Evolutionary conservation across 2,888 invertebrate species (phyloP), one percentile per base, ranked within the genome.

Genomic region (Folsomia candida): DNA sequence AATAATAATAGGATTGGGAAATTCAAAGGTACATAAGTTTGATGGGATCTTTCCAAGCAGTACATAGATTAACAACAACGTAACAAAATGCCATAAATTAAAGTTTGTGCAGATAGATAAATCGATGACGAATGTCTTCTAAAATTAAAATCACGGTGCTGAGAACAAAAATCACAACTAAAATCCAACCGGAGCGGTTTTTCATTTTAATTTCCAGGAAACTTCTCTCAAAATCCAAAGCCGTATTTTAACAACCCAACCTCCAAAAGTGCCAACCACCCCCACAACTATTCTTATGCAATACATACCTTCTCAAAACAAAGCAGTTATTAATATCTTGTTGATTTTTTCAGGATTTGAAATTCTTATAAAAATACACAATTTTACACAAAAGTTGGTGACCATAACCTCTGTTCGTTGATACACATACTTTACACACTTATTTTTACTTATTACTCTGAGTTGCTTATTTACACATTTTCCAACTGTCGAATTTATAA

Each of bases 401-500:
- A 14, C 37, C 37, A 37, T 37, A 4, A 37, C 37, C 14, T 37
- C 37, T 9, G n/a, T n/a, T n/a, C n/a, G 6, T 54, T 54, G 6
- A 54, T 54, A 6, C 22, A n/a, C 54, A 54, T 14, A 54, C 4
- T n/a, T 54, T 54, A 4, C 37, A 14, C 4, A 14, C 14, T 14
- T 37, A 37, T 4, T 37, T 9, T 37, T 37, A 37, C 14, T 37
- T 37, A 4, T 37, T 37, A 37, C 6, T 9, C 6, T 59, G 65
- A 54, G 54, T 65, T 65, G 65, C 65, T 54, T 65, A 65, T 65
- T 65, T 65, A 65, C 65, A 65, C 65, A 54, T 65, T 25, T 64
- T 54, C n/a, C 6, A 54, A 37, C 37, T 37, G 37, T 37, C 14
- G 6, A 37, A 37, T 37, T 37, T 37, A 9, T 37, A 37, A 37